These are phyloP conservation scores for Nomada ruficornis DNA, from an alignment of 2,888 invertebrate species.

Conservation along the genomic window DNA sequence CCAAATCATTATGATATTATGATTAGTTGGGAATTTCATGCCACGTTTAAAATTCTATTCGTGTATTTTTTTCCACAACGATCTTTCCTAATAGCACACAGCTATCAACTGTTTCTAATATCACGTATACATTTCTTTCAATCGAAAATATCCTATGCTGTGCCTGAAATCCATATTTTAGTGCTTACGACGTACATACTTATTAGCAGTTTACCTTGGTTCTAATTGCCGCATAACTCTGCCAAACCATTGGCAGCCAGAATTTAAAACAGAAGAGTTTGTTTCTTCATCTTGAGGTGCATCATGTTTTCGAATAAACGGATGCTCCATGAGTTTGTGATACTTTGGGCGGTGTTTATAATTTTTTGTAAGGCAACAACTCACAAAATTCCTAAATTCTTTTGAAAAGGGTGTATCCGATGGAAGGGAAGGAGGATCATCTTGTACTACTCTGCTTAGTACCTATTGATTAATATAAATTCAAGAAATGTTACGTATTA, in stretches of 20 bases:
- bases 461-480: slow-evolving; percentile 79
- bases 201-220: slow-evolving; percentile 78
- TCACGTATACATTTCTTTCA: slow-evolving; percentile 26
- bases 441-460: slow-evolving; percentile 89
- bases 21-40: slow-evolving; percentile 81
- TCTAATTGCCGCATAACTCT: slow-evolving; percentile 86
- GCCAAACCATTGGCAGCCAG: slow-evolving; percentile 90
- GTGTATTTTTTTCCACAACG: slow-evolving; percentile 38
- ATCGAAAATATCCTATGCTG: slow-evolving; percentile 36
- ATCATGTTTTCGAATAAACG: slow-evolving; percentile 94
- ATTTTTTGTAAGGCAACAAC: slow-evolving; percentile 97
- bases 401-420: slow-evolving; percentile 90
- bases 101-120: slow-evolving; percentile 29
- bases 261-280: slow-evolving; percentile 74
- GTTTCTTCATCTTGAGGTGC: slow-evolving; percentile 71
- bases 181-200: background rate
- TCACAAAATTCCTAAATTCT: slow-evolving; percentile 96
- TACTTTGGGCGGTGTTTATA: slow-evolving; percentile 97
- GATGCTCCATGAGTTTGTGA: slow-evolving; percentile 93
- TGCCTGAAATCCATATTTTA: slow-evolving; percentile 35
- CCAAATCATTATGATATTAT: slow-evolving; percentile 81
- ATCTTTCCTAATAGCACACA: slow-evolving; percentile 43
- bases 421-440: slow-evolving; percentile 95
- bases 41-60: slow-evolving; percentile 72
- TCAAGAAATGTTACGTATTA: background rate